These are phyloP conservation scores for Cordilura impudica DNA, from an alignment of 2,888 invertebrate species.

Conservation along the genomic window DNA sequence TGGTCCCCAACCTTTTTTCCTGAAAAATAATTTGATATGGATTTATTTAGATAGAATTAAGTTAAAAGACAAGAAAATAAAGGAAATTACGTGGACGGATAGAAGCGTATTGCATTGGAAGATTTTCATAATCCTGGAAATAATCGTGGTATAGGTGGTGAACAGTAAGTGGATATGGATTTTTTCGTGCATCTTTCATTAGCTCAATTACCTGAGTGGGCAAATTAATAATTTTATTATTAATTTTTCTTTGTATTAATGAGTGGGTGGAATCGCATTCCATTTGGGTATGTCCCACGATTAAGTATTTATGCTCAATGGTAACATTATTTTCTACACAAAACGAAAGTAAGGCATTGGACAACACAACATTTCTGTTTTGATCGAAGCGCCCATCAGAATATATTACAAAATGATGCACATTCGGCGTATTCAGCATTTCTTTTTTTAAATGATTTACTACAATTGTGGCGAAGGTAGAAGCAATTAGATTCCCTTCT, in stretches of 20 bases:
- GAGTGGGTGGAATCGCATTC: too few relatives aligned
- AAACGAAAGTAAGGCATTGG: too few relatives aligned
- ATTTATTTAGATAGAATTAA: background rate
- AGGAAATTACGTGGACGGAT: conserved; percentile 8
- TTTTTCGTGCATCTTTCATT: conserved; percentile 1
- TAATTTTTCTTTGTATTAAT: too few relatives aligned
- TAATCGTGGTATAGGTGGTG: conserved; percentile 4
- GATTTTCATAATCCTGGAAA: conserved; percentile 11
- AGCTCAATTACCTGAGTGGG: background rate
- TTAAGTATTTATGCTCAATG: too few relatives aligned
- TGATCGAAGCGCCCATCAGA: conserved; percentile 20
- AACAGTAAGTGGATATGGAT: conserved; percentile 17
- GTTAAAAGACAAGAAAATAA: background rate
- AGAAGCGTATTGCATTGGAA: conserved; percentile 3
- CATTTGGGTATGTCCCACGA: too few relatives aligned
- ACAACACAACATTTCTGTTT: too few relatives aligned
- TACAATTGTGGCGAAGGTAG: too few relatives aligned
- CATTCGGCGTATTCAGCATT: background rate
- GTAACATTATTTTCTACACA: too few relatives aligned
- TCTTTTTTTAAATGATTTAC: too few relatives aligned
- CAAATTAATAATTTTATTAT: conserved; percentile 1
- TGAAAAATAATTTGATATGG: conserved; percentile 5
- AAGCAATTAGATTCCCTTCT: too few relatives aligned
- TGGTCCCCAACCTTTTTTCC: background rate
- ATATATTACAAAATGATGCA: too few relatives aligned